Percentiles rank a stretch among this genome's conserved stretches.
phyloP scores from a whole-genome alignment of 2,888 invertebrate genomes.

The Microctonus hyperodae region DNA sequence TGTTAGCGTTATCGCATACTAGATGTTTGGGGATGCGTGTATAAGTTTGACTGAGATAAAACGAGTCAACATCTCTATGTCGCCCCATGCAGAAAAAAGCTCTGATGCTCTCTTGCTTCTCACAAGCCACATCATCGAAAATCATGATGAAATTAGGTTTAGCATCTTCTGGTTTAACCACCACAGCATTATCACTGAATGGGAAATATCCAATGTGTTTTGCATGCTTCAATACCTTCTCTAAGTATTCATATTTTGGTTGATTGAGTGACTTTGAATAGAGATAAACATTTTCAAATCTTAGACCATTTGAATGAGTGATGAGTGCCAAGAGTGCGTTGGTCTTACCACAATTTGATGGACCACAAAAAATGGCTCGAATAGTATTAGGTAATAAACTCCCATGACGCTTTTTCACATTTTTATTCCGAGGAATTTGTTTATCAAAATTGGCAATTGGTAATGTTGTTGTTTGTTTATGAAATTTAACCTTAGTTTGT shows the following conservation, averaged over 20 bases:
- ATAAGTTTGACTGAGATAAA: slow-evolving; percentile 50
- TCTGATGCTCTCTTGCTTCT: slow-evolving; percentile 40
- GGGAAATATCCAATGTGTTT: too few species aligned
- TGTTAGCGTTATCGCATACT: slow-evolving; percentile 55
- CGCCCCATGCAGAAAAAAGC: slow-evolving; percentile 41
- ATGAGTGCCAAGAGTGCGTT: slow-evolving; percentile 38
- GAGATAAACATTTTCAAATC: slow-evolving; percentile 40
- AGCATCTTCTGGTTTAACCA: slow-evolving; percentile 21
- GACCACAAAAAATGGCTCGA: too few species aligned
- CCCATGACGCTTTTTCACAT: too few species aligned
- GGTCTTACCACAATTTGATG: slow-evolving; percentile 17
- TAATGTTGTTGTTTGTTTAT: too few species aligned
- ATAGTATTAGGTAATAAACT: too few species aligned
- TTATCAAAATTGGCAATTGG: too few species aligned
- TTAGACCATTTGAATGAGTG: slow-evolving; percentile 35
- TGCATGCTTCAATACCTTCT: too few species aligned
- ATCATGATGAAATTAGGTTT: slow-evolving; percentile 50
- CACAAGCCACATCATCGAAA: slow-evolving; percentile 57
- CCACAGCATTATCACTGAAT: too few species aligned
- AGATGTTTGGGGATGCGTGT: slow-evolving; percentile 54
- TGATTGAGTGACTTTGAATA: slow-evolving; percentile 36
- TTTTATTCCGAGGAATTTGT: too few species aligned
- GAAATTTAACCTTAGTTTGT: too few species aligned
- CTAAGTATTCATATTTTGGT: slow-evolving; percentile 47
- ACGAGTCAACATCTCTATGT: slow-evolving; percentile 49